phyloP scores from a whole-genome alignment of 2,888 invertebrate genomes.

The Drosophila rellima region DNA sequence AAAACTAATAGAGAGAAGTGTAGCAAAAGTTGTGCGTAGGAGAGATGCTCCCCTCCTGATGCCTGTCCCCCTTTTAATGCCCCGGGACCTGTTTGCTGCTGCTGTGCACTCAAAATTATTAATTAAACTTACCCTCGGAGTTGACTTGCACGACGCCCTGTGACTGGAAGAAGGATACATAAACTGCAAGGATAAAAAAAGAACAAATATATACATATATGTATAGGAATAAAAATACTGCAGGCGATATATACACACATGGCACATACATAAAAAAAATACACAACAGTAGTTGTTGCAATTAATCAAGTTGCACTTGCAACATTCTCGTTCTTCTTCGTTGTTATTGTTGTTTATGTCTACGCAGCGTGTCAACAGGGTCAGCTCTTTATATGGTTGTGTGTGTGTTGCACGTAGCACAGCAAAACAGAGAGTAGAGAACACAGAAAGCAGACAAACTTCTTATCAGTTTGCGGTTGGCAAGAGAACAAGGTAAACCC shows the following conservation, averaged over 20 bases:
- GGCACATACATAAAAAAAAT: conserved; percentile 3
- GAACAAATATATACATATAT: conserved; percentile 19
- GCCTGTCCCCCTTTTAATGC: not conserved
- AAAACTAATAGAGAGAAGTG: conserved; percentile 78
- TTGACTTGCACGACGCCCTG: conserved; percentile 82
- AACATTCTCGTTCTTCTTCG: conserved; percentile 14
- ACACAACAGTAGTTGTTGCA: conserved; percentile 44
- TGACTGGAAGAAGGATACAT: conserved; percentile 79
- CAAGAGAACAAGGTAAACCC: conserved; percentile 56
- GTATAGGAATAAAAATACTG: conserved; percentile 38
- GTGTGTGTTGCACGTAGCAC: conserved; percentile 29
- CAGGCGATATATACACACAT: conserved; percentile 41
- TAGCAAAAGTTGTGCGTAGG: conserved; percentile 67
- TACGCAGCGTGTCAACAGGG: conserved; percentile 41
- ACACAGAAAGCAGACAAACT: conserved; percentile 33
- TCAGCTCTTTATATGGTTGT: conserved; percentile 3
- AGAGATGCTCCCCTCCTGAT: not conserved
- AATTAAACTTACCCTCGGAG: conserved; percentile 85
- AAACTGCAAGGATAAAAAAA: conserved; percentile 73
- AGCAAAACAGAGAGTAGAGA: conserved; percentile 27
- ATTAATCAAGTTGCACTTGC: conserved; percentile 77
- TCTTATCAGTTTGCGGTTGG: conserved; percentile 68
- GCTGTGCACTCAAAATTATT: conserved; percentile 76
- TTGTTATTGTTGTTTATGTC: conserved; percentile 29
- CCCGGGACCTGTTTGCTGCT: conserved; percentile 23